Evolutionary conservation across 2,113 vertebrate genomes (phyloP).

Genomic region (Macquaria australasica): DNA sequence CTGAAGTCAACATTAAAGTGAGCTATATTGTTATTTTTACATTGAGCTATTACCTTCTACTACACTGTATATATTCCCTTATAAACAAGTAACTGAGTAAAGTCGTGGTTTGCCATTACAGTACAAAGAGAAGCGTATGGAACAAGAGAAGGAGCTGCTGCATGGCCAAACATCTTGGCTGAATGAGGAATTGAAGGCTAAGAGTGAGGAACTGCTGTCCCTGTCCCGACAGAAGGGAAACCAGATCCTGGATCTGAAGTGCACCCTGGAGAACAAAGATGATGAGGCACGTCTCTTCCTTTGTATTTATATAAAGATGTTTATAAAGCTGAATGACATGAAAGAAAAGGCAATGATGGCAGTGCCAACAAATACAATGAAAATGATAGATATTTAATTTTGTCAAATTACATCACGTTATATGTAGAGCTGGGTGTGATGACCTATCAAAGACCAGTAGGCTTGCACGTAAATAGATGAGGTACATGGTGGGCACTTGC

Average conservation of each 20-base stretch:
- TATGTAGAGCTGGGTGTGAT: not conserved
- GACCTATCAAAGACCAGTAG: not conserved
- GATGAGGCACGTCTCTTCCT: slow-evolving; percentile 88
- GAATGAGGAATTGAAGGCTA: slow-evolving; percentile 91
- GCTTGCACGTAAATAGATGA: not conserved
- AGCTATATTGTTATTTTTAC: slow-evolving; percentile 17
- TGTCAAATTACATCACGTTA: not conserved
- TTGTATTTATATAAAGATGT: not conserved
- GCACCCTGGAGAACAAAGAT: slow-evolving; percentile 92
- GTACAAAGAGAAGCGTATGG: slow-evolving; percentile 96
- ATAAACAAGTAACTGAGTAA: not conserved
- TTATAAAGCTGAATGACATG: not conserved
- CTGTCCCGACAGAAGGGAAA: slow-evolving; percentile 93
- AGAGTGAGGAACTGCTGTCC: slow-evolving; percentile 93
- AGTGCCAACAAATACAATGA: not conserved
- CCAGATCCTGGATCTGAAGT: slow-evolving; percentile 94
- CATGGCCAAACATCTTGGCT: slow-evolving; percentile 92
- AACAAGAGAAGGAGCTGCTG: slow-evolving; percentile 95
- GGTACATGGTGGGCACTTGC: not conserved
- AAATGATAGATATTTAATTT: not conserved
- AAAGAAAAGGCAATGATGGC: not conserved
- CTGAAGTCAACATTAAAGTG: slow-evolving; percentile 94
- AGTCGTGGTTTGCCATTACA: slow-evolving; percentile 64
- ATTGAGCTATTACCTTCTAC: not conserved
- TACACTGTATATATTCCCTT: not conserved